A percentile compares a stretch with the other conserved stretches of the same genome.
These are phyloP conservation scores for Heteromurus nitidus DNA, from an alignment of 2,888 invertebrate genomes.

Conservation along the genomic window DNA sequence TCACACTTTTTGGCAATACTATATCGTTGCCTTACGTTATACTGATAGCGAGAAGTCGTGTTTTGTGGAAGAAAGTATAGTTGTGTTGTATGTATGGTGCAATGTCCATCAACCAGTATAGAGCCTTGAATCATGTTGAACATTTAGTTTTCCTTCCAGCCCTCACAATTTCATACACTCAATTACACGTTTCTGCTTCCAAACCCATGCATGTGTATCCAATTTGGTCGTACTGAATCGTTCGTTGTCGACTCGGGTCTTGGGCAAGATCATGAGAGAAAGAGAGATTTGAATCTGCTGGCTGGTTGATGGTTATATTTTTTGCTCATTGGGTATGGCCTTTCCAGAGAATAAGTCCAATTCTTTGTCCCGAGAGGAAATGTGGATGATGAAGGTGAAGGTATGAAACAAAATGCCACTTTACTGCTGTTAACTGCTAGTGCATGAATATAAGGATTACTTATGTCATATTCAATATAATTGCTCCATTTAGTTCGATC, in stretches of 20 bases:
- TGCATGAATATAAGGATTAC: too few relatives aligned
- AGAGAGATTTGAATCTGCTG: too few relatives aligned
- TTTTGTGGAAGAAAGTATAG: background rate
- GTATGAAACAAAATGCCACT: background rate
- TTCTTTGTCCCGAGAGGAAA: too few relatives aligned
- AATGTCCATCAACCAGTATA: too few relatives aligned
- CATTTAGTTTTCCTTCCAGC: background rate
- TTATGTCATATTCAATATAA: too few relatives aligned
- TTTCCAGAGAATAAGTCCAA: too few relatives aligned
- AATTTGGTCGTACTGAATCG: constrained; percentile 17
- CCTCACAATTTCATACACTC: background rate
- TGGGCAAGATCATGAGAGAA: too few relatives aligned
- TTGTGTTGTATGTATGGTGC: background rate
- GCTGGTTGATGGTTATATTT: background rate
- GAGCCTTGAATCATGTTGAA: background rate
- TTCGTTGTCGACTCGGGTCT: constrained; percentile 11
- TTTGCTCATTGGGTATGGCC: background rate
- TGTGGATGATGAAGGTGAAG: background rate
- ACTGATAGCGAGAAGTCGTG: too few relatives aligned
- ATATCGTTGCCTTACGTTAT: too few relatives aligned
- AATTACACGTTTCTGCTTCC: background rate
- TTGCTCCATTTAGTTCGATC: too few relatives aligned
- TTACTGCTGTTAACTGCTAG: too few relatives aligned
- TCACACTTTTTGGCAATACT: too few relatives aligned
- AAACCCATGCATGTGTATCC: background rate